phyloP scores from a whole-genome alignment of 2,797 vertebrate genomes.

The Eidolon dupreanum region DNA sequence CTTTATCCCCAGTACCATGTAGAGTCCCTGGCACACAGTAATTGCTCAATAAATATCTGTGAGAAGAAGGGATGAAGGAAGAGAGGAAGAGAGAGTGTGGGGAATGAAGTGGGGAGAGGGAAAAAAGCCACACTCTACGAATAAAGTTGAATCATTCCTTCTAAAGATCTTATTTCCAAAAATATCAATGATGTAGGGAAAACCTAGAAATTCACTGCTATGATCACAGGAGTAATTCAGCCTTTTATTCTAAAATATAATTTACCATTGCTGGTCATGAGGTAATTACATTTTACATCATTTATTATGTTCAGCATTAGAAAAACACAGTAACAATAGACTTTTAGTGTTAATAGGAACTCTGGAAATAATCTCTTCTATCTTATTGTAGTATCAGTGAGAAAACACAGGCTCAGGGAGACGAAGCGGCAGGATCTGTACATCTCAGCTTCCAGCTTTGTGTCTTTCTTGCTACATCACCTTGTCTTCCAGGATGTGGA shows the following conservation, averaged over 20 bases:
- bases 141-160: not conserved
- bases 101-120: not conserved
- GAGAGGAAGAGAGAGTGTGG: not conserved
- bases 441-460: accelerated
- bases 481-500: not conserved
- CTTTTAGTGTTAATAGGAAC: not conserved
- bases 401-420: not conserved
- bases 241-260: slow-evolving; percentile 40
- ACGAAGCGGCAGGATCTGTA: accelerated
- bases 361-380: not conserved
- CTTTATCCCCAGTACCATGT: not conserved
- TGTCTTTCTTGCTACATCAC: accelerated
- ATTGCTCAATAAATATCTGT: not conserved
- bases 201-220: not conserved
- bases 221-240: not conserved
- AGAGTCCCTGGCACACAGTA: not conserved
- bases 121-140: not conserved
- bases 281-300: slow-evolving; percentile 43
- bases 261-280: slow-evolving; percentile 35
- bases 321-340: not conserved
- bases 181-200: not conserved
- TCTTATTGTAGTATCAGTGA: not conserved
- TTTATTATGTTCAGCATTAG: not conserved
- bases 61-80: not conserved
- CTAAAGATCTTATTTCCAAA: not conserved